phyloP scores from a whole-genome alignment of 92 coral and sea anemone genomes.

The Umimayanthus chanpuru region DNA sequence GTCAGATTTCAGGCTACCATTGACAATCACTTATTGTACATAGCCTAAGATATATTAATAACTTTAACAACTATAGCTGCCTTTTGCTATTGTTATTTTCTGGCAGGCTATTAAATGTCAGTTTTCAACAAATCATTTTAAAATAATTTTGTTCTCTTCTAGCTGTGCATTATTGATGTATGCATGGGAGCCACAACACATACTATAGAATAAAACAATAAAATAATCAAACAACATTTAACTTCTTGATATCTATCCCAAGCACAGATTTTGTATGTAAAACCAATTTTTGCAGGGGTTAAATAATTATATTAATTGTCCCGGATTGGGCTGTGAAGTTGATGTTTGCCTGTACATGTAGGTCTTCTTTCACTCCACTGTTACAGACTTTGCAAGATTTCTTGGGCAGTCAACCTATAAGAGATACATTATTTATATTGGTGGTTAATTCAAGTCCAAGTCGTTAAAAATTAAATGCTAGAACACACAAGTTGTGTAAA shows the following conservation, averaged over 20 bases:
- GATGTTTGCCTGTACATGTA: not conserved
- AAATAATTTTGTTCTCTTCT: not conserved
- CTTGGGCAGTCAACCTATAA: conserved; percentile 94
- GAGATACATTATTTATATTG: not conserved
- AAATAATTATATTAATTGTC: too few species aligned
- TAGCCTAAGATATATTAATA: not conserved
- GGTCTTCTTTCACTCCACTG: conserved; percentile 72
- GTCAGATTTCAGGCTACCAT: too few species aligned
- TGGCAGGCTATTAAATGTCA: not conserved
- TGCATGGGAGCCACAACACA: not conserved
- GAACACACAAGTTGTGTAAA: not conserved
- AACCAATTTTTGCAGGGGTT: not conserved
- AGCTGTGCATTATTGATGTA: too few species aligned
- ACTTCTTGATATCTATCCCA: not conserved
- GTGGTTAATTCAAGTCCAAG: not conserved
- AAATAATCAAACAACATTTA: too few species aligned
- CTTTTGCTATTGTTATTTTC: too few species aligned
- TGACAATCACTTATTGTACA: not conserved
- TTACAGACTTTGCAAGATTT: conserved; percentile 96
- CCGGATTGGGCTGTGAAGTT: not conserved
- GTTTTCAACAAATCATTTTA: not conserved
- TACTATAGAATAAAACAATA: too few species aligned
- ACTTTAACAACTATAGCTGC: too few species aligned
- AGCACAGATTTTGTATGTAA: not conserved
- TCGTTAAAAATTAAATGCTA: too few species aligned